Base-by-base conservation (phyloP, 2,797 vertebrate genomes). In the Manis crassicaudata region DNA sequence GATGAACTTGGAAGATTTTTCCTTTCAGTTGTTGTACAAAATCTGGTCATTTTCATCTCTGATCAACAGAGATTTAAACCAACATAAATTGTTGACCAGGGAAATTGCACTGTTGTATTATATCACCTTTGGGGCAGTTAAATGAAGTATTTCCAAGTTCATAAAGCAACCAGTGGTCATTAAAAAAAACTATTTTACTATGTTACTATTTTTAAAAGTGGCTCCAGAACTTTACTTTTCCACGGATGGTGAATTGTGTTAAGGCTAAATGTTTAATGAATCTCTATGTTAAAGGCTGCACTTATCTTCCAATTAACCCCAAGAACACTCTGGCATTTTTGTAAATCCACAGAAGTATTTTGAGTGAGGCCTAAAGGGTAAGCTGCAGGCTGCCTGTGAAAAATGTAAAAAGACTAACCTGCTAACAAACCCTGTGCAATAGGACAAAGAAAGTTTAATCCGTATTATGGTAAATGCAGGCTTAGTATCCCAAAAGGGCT, bases 371-470 rank as follows among this genome's bases (percentile, higher is more conserved):
- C 99, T 99, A 99, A 99, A 99, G 99, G 99, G 99, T 99, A 99
- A 99, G 99, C 99, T 99, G 98, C 98, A 98, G 98, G 98, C 98
- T 98, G 98, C 98, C 98, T 99, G 98, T 98, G 98, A 98, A 98
- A 98, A 98, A 99, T 99, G 98, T 99, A 99, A 99, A 99, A 99
- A 99, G 99, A 99, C 99, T 99, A 99, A 99, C 99, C 99, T 99
- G 99, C 99, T 99, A 99, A 99, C 99, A 99, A 99, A 99, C 99
- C 98, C 98, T 99, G 98, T 98, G 99, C 98, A 98, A 92, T 96
- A 84, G 98, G 98, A 99, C 98, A 99, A 99, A 99, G 98, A 98
- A 98, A 97, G 98, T 99, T 99, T 99, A 99, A 99, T 99, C 99
- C 99, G 98, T 99, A 99, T 99, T 99, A 99, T 99, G 99, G 99